Evolutionary conservation across 1,140 invertebrate species (phyloP), one percentile per base, ranked within the genome.

Genomic region (Pseudachorutes palmiensis): DNA sequence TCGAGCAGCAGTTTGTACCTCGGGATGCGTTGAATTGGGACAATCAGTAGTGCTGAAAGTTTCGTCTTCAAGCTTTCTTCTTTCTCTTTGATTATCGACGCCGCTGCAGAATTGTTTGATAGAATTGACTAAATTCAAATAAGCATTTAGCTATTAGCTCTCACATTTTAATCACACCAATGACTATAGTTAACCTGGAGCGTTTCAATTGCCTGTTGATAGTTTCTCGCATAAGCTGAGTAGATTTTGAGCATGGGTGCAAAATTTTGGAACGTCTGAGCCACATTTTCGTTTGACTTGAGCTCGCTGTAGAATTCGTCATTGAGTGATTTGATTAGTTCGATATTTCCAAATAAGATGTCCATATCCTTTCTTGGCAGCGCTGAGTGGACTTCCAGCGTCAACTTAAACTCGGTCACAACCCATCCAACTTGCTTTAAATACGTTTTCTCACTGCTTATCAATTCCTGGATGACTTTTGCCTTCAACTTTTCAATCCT

Each of bases 11-110:
- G 55, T 64, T 73, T 73, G 36, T 73, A 73, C 19, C 72, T 30
- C 41, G 72, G 72, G 59, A 73, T 70, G 3, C 72, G 3, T 29
- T 73, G 72, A 60, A 73, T 73, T n/a, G 72, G 72, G 3, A 68
- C 70, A 26, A 73, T 73, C 24, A 73, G 49, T 48, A 68, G 70
- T 1, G 69, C 65, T 64, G 71, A 70, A 16, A 73, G 36, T 51
- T 64, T 73, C 22, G 68, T 70, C n/a, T 67, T 67, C 22, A 73
- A 19, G 14, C 41, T 36, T 55, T 70, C 69, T 49, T 73, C 72
- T 57, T 70, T 73, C 16, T 48, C 49, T 31, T 64, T 71, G 5
- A 73, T 65, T 2, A 67, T 1, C 2, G 55, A 24, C 5, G 61
- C 61, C 3, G 61, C 61, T 63, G 61, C 2, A n/a, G 31, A 26